Conservation (phyloP, 2,888 invertebrate genomes). For the Ophioninae sp. region DNA sequence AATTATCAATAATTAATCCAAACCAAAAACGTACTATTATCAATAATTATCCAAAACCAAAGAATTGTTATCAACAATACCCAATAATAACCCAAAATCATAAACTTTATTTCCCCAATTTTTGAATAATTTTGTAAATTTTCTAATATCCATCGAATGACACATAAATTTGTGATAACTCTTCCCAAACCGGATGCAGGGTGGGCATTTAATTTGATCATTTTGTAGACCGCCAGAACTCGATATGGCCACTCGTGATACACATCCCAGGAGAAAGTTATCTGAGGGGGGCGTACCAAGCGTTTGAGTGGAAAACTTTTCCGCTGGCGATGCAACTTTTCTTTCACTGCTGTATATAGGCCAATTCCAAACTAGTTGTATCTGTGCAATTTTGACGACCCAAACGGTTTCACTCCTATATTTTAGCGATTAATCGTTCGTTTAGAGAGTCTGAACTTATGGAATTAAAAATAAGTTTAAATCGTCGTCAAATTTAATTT, state of each 20-base stretch:
- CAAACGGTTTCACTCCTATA: slow-evolving; percentile 12
- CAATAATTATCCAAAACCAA: background rate
- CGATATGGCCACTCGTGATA: background rate
- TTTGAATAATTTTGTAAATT: background rate
- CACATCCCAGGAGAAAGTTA: background rate
- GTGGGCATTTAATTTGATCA: background rate
- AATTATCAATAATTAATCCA: background rate
- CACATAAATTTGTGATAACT: background rate
- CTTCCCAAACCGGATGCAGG: background rate
- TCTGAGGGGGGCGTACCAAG: slow-evolving; percentile 7
- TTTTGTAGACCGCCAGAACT: background rate
- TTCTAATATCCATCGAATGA: too few species aligned
- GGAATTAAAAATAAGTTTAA: background rate
- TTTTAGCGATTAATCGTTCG: slow-evolving; percentile 13
- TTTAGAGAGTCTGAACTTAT: background rate
- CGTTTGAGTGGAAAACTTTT: slow-evolving; percentile 49
- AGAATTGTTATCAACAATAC: background rate
- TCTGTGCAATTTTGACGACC: slow-evolving; percentile 1
- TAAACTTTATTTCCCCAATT: background rate
- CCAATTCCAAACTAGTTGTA: background rate
- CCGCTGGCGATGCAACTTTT: slow-evolving; percentile 18
- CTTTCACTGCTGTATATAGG: background rate
- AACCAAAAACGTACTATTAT: background rate
- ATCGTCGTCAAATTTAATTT: background rate
- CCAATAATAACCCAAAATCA: background rate